A percentile compares a stretch with the other conserved stretches of the same genome.
Evolutionary conservation across 2,888 invertebrate species (phyloP).

Genomic region (Harpalus rufipes): DNA sequence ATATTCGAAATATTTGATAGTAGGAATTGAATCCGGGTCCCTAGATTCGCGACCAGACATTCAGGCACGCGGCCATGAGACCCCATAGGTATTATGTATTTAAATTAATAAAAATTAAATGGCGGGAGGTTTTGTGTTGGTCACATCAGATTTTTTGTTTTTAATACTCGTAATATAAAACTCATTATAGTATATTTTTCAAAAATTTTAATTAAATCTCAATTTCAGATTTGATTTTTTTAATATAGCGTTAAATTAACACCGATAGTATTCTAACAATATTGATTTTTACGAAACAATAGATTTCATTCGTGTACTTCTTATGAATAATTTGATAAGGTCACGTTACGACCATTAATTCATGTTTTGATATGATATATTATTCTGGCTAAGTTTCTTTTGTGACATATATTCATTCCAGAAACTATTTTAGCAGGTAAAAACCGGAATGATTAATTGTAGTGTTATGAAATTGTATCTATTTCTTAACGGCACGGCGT

Average conservation of each 20-base stretch:
- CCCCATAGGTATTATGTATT: no score
- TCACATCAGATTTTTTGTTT: no score
- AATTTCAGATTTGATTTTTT: no score
- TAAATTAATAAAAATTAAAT: no score
- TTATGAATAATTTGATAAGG: background rate
- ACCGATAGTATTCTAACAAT: background rate
- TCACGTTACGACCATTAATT: background rate
- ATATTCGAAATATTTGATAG: no score
- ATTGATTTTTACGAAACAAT: background rate
- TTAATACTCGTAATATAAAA: no score
- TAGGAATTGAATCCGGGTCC: no score
- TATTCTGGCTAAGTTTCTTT: slow-evolving; percentile 17
- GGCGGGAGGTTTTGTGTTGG: no score
- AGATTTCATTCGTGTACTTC: background rate
- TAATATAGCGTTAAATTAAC: background rate
- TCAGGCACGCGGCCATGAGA: no score
- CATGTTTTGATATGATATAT: background rate
- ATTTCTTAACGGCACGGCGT: background rate
- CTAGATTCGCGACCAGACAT: no score
- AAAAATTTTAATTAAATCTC: no score
- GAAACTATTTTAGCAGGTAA: slow-evolving; percentile 12
- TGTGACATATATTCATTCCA: slow-evolving; percentile 20
- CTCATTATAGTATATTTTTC: no score
- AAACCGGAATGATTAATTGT: slow-evolving; percentile 30
- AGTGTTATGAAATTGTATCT: slow-evolving; percentile 9